Percentiles rank a stretch among this genome's conserved stretches.
These are phyloP conservation scores for Babyrousa celebensis DNA, from an alignment of 2,797 vertebrate genomes.

Conservation along the genomic window DNA sequence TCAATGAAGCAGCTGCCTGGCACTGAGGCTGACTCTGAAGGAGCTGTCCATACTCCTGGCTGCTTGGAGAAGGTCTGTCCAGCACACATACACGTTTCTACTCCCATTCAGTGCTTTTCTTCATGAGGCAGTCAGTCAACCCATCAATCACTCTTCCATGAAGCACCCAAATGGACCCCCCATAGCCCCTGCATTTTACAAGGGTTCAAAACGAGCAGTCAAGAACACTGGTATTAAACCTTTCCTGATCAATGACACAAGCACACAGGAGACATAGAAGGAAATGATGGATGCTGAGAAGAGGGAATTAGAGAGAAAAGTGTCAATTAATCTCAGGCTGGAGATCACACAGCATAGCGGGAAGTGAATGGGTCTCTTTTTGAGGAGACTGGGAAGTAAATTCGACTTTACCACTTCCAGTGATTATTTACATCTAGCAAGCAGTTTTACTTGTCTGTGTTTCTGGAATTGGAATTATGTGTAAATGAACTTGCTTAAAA, in stretches of 20 bases:
- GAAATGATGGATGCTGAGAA: conserved; percentile 2
- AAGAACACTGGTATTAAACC: conserved; percentile 6
- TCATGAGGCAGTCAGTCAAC: neutral
- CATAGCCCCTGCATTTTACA: neutral
- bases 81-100: too few relatives aligned
- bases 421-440: neutral
- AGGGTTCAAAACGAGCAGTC: neutral
- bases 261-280: neutral
- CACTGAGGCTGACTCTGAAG: accelerated
- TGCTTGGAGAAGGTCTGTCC: neutral
- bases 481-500: neutral
- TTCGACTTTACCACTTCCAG: neutral
- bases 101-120: neutral
- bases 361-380: neutral
- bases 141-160: neutral
- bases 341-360: neutral
- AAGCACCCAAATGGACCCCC: neutral
- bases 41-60: neutral
- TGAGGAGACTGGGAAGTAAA: neutral
- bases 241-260: conserved; percentile 40
- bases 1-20: neutral
- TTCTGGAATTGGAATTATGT: conserved; percentile 50
- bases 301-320: conserved; percentile 63
- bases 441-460: neutral
- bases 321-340: conserved; percentile 33